phyloP scores from a whole-genome alignment of 2,888 invertebrate genomes.

The Microctonus brassicae region DNA sequence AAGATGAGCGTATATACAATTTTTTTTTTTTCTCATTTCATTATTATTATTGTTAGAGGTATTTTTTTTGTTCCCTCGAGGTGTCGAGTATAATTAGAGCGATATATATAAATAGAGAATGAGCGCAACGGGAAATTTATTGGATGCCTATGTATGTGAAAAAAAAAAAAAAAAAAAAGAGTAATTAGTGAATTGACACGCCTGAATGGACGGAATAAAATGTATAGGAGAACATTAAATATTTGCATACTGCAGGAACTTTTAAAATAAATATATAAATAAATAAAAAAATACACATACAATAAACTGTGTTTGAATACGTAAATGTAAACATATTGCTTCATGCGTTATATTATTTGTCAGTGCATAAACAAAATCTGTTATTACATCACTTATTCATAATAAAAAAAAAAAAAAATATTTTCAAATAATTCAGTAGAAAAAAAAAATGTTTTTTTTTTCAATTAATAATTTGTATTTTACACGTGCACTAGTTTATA shows the following conservation, averaged over 20 bases:
- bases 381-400: too few relatives aligned
- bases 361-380: too few relatives aligned
- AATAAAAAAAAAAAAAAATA: too few relatives aligned
- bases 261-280: not conserved
- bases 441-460: not conserved
- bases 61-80: not conserved
- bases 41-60: not conserved
- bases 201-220: not conserved
- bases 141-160: not conserved
- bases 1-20: not conserved
- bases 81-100: not conserved
- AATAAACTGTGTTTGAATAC: not conserved
- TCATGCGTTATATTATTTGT: too few relatives aligned
- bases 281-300: not conserved
- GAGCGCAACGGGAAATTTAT: not conserved
- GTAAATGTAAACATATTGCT: too few relatives aligned
- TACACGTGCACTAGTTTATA: not conserved
- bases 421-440: not conserved
- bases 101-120: not conserved
- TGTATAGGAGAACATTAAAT: not conserved
- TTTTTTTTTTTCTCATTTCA: not conserved
- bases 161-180: not conserved
- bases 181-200: conserved; percentile 3
- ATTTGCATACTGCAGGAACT: not conserved
- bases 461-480: not conserved